Conservation (phyloP, 1,140 invertebrate genomes). For the Neodiprion fabricii region DNA sequence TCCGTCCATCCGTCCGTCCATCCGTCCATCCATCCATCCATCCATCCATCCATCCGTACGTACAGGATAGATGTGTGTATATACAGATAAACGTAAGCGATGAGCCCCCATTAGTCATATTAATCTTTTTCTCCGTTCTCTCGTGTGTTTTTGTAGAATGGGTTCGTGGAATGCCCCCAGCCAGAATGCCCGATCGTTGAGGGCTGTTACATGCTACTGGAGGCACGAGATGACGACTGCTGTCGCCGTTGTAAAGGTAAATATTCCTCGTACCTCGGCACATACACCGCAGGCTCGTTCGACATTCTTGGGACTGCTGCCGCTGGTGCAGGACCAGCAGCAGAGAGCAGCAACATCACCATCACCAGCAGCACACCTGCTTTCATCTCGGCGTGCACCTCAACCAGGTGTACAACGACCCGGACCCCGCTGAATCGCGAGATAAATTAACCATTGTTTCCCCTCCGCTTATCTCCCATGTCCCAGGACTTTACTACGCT, state of each 20-base stretch:
- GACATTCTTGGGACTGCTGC: neutral
- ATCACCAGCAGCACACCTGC: neutral
- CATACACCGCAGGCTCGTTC: constrained; percentile 67
- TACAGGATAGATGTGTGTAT: constrained; percentile 12
- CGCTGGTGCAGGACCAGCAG: too few relatives aligned
- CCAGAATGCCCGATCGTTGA: constrained; percentile 71
- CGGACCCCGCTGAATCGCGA: neutral
- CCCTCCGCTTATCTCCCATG: neutral
- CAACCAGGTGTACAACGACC: constrained; percentile 6
- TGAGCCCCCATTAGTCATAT: constrained; percentile 4
- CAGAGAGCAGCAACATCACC: neutral
- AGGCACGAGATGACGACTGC: constrained; percentile 65
- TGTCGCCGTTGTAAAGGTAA: constrained; percentile 76
- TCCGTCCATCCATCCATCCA: neutral
- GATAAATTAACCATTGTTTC: constrained; percentile 7
- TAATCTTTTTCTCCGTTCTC: constrained; percentile 14
- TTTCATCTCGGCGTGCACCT: constrained; percentile 5
- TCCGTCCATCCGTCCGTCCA: neutral
- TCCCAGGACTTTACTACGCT: neutral
- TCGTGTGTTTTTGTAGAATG: constrained; percentile 67
- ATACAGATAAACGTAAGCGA: constrained; percentile 13
- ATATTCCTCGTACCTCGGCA: constrained; percentile 67
- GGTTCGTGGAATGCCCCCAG: constrained; percentile 73
- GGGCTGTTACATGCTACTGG: constrained; percentile 72
- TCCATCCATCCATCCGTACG: neutral